Conservation (phyloP, 1,140 invertebrate species). For the Medauroidea extradentata region DNA sequence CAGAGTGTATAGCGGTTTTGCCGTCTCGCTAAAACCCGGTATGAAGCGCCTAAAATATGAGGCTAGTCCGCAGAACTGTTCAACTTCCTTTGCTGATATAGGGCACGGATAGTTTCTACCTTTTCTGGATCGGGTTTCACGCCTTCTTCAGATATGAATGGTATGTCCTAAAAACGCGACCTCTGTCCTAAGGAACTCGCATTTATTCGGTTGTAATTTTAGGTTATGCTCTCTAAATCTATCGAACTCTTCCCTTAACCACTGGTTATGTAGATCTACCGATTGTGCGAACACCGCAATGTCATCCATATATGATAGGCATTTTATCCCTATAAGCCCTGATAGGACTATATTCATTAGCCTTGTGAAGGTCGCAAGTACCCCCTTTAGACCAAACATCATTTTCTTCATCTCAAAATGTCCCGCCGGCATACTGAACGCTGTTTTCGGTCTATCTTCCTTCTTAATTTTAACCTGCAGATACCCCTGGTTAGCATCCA, state of each 20-base stretch:
- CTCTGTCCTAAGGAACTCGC: slow-evolving; percentile 23
- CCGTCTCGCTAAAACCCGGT: slow-evolving; percentile 3
- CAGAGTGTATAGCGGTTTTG: slow-evolving; percentile 18
- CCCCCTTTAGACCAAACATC: too few relatives aligned
- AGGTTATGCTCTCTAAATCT: slow-evolving; percentile 21
- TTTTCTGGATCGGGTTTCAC: slow-evolving; percentile 25
- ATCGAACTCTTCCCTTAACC: slow-evolving; percentile 21
- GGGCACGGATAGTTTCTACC: slow-evolving; percentile 26
- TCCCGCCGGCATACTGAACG: too few relatives aligned
- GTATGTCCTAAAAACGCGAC: slow-evolving; percentile 25
- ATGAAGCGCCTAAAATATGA: slow-evolving; percentile 17
- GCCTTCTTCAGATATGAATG: slow-evolving; percentile 5
- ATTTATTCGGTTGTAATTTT: slow-evolving; percentile 29
- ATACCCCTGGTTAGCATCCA: too few relatives aligned
- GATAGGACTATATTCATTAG: too few relatives aligned
- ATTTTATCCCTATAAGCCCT: too few relatives aligned
- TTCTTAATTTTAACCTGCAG: too few relatives aligned
- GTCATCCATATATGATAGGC: too few relatives aligned
- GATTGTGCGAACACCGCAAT: too few relatives aligned
- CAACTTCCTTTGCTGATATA: slow-evolving; percentile 29
- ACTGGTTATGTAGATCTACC: too few relatives aligned
- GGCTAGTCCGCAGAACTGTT: slow-evolving; percentile 26
- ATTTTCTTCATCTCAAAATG: too few relatives aligned
- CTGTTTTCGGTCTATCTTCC: too few relatives aligned
- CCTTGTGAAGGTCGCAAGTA: too few relatives aligned